Evolutionary conservation across 2,888 invertebrate species (phyloP), one percentile per base, ranked within the genome.

Genomic region (Julus scanicus): DNA sequence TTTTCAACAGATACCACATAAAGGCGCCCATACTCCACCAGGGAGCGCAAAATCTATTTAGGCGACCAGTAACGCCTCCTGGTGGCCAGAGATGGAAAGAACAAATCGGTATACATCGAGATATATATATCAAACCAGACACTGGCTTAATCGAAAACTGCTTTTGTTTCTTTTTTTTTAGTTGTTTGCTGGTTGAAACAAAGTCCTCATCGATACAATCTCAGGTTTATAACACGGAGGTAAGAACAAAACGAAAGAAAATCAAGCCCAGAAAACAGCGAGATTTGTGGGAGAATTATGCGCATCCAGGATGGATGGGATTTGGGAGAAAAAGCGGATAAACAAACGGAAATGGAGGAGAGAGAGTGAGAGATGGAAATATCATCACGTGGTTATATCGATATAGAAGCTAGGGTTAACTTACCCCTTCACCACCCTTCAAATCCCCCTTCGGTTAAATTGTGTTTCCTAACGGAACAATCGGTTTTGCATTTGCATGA

Each of bases 381-480:
- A 13, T 49, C n/a, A n/a, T n/a, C 57, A 57, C 57, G 17, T 13
- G 57, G 57, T 57, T 13, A 4, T 2, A 53, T 17, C 8, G 63
- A 57, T 17, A 20, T 15, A n/a, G 63, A 1, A 17, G 17, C 5
- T n/a, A 63, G 63, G 63, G 63, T 17, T 63, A 11, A 63, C 48
- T 48, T 48, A 48, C 53, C 53, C 57, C n/a, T 3, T n/a, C 63
- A 15, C 63, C 63, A 2, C 53, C 9, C 53, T n/a, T n/a, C n/a
- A n/a, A n/a, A n/a, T n/a, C 53, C n/a, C 57, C 63, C 63, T 63
- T 4, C 9, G 6, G n/a, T n/a, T 17, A 63, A 63, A 63, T 63
- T 63, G 63, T 63, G 63, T 63, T 63, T 63, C 63, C 63, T 63
- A 17, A n/a, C n/a, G 63, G 63, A 63, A 63, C 63, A 49, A 49